phyloP scores from a whole-genome alignment of 2,113 vertebrate genomes.

The Amphiprion ocellaris region DNA sequence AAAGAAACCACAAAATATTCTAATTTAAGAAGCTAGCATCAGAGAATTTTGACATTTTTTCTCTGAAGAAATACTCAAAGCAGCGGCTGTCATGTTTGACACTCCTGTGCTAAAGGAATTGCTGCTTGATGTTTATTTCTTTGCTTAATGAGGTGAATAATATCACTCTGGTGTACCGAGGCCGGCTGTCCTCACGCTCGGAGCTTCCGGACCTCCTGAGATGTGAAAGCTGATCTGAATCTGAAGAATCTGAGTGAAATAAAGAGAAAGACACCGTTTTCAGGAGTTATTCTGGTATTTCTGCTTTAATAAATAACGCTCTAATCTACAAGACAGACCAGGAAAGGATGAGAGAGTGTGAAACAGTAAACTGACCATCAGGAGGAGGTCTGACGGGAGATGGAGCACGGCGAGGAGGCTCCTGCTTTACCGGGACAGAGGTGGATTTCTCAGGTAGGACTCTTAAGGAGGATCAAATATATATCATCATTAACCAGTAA shows the following conservation, averaged over 20 bases:
- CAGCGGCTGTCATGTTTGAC: too few relatives aligned
- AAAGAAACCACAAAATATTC: too few relatives aligned
- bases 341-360: neutral
- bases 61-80: too few relatives aligned
- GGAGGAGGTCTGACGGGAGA: slow-evolving; percentile 64
- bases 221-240: slow-evolving; percentile 75
- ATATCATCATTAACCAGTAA: neutral
- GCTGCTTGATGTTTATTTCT: neutral
- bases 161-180: slow-evolving; percentile 62
- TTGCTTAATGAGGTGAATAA: neutral
- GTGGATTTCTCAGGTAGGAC: slow-evolving; percentile 56
- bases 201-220: slow-evolving; percentile 82
- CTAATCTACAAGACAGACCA: neutral
- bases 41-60: too few relatives aligned
- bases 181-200: slow-evolving; percentile 59
- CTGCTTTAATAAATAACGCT: neutral
- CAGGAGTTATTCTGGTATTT: neutral
- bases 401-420: slow-evolving; percentile 32
- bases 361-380: slow-evolving; percentile 67
- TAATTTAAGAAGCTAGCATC: too few relatives aligned
- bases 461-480: slow-evolving; percentile 54
- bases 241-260: slow-evolving; percentile 76
- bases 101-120: neutral
- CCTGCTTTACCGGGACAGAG: slow-evolving; percentile 47
- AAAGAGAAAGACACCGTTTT: neutral